Evolutionary conservation across 2,113 vertebrate species (phyloP).

Genomic region (Tragelaphus scriptus): DNA sequence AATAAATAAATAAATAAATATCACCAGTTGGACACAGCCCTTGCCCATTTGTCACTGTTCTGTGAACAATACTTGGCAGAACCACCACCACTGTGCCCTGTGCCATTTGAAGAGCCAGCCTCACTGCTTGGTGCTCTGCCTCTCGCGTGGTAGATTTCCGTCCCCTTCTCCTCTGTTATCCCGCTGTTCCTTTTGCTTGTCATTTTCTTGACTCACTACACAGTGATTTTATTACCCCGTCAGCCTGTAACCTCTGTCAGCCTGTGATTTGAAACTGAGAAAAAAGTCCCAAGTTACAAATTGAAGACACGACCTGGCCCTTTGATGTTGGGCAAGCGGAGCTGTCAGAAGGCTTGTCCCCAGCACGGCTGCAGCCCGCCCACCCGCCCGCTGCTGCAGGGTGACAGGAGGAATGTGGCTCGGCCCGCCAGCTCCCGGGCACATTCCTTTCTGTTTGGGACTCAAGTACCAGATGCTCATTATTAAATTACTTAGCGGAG

Average conservation of each 20-base stretch:
- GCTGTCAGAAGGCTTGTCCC: neutral
- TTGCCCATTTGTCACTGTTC: neutral
- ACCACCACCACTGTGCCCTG: accelerated
- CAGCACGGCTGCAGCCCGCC: neutral
- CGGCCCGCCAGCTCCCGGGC: neutral
- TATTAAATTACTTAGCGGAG: constrained; percentile 45
- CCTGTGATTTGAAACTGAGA: neutral
- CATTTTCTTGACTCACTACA: neutral
- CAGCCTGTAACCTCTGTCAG: neutral
- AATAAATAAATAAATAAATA: neutral
- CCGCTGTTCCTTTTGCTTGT: neutral
- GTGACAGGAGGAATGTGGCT: neutral
- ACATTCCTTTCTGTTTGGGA: constrained; percentile 21
- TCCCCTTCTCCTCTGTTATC: neutral
- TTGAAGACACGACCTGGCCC: neutral
- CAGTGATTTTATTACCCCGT: neutral
- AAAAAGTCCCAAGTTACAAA: neutral
- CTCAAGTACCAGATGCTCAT: neutral
- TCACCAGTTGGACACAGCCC: neutral
- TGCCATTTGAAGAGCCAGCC: neutral
- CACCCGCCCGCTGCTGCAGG: neutral
- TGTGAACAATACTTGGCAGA: neutral
- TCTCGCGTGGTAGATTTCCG: neutral
- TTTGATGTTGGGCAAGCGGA: neutral
- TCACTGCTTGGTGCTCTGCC: accelerated